Percentiles rank a stretch among this genome's conserved stretches.
phyloP scores from a whole-genome alignment of 2,113 vertebrate genomes.

The Holacanthus passer region DNA sequence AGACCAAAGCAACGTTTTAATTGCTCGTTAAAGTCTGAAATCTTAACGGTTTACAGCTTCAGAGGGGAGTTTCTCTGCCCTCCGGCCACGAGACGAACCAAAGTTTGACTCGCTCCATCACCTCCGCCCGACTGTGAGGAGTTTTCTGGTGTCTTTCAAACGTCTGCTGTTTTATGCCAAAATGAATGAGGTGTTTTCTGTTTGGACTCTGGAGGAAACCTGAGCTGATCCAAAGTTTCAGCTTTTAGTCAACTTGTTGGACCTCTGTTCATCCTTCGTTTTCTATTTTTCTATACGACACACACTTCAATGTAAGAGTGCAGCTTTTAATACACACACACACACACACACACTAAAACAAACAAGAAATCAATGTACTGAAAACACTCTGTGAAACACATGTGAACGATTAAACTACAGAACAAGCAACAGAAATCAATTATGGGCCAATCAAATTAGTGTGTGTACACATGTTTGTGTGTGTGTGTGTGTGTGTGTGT shows the following conservation, averaged over 20 bases:
- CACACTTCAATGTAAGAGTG: background rate
- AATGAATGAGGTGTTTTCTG: background rate
- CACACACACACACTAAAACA: background rate
- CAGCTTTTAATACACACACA: background rate
- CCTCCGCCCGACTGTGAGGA: background rate
- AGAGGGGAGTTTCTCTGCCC: background rate
- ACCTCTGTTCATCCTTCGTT: background rate
- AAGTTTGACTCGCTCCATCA: background rate
- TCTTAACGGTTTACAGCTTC: background rate
- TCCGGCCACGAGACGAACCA: background rate
- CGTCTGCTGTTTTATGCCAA: too few species aligned
- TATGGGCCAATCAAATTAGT: background rate
- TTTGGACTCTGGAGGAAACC: background rate
- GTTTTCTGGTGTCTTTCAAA: background rate
- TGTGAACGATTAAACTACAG: slow-evolving; percentile 12
- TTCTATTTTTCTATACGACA: background rate
- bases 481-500: background rate
- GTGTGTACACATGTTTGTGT: background rate
- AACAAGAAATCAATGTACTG: background rate
- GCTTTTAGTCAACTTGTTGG: background rate
- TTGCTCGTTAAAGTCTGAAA: slow-evolving; percentile 15
- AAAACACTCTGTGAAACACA: background rate
- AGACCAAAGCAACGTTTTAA: background rate
- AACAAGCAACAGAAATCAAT: background rate
- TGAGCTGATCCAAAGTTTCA: background rate